A percentile compares a stretch with the other conserved stretches of the same genome.
phyloP scores from a whole-genome alignment of 2,797 vertebrate genomes.

The Mormyrus hasselquistii region DNA sequence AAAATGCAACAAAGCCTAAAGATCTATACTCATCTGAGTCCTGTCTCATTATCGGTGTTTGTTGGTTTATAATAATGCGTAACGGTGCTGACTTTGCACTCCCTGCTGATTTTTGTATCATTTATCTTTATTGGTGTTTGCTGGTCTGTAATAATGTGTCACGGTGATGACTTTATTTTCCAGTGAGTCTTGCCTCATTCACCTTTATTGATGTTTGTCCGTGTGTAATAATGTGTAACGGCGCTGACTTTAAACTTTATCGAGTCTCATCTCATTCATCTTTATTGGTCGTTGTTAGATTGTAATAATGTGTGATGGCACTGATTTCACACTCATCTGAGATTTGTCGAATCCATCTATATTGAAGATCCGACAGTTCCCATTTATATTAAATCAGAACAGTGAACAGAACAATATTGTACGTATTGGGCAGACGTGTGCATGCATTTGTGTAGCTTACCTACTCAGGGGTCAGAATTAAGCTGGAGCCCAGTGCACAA shows the following conservation, averaged over 20 bases:
- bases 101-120: neutral
- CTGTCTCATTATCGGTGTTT: neutral
- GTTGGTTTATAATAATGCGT: neutral
- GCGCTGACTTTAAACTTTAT: neutral
- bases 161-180: neutral
- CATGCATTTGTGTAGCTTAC: neutral
- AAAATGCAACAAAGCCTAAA: neutral
- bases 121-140: neutral
- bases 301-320: neutral
- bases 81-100: neutral
- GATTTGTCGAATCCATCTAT: neutral
- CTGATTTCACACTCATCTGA: neutral
- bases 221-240: neutral
- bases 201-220: conserved; percentile 5
- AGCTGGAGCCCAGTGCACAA: neutral
- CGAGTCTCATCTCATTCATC: neutral
- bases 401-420: neutral
- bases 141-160: neutral
- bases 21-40: neutral
- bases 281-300: neutral
- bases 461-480: neutral
- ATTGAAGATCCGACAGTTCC: neutral
- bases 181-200: neutral
- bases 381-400: neutral
- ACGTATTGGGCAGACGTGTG: neutral